These are phyloP conservation scores for Halcyon chelicuti DNA, from an alignment of 2,797 vertebrate species.

Conservation along the genomic window DNA sequence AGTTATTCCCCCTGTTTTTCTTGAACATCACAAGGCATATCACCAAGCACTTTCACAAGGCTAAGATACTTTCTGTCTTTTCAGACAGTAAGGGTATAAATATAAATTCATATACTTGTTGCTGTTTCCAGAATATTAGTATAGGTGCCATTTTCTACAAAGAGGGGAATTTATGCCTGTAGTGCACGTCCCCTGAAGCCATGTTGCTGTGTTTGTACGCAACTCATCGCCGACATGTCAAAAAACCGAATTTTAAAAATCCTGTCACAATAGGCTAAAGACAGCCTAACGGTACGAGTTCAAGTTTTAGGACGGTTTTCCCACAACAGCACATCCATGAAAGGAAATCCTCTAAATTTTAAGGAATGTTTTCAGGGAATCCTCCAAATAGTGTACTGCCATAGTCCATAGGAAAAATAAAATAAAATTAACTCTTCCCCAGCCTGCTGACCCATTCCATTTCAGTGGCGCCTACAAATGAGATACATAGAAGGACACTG, in stretches of 20 bases:
- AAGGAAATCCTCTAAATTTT: neutral
- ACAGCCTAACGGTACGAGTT: neutral
- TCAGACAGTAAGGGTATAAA: neutral
- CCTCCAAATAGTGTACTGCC: neutral
- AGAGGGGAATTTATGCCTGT: neutral
- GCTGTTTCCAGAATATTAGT: neutral
- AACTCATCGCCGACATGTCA: neutral
- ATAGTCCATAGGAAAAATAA: accelerated
- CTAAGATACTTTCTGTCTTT: neutral
- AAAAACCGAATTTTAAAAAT: neutral
- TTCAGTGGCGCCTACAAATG: neutral
- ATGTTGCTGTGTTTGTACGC: neutral
- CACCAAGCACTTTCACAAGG: neutral
- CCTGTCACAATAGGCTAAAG: neutral
- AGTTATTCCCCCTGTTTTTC: neutral
- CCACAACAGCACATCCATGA: neutral
- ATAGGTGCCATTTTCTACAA: neutral
- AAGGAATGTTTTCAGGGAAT: neutral
- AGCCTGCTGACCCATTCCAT: neutral
- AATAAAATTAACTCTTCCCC: neutral
- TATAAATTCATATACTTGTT: neutral
- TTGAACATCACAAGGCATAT: neutral
- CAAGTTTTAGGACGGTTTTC: neutral
- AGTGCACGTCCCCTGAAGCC: neutral
- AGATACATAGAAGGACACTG: neutral